phyloP scores from a whole-genome alignment of 2,888 invertebrate species.

The Sclerodermus sp. region DNA sequence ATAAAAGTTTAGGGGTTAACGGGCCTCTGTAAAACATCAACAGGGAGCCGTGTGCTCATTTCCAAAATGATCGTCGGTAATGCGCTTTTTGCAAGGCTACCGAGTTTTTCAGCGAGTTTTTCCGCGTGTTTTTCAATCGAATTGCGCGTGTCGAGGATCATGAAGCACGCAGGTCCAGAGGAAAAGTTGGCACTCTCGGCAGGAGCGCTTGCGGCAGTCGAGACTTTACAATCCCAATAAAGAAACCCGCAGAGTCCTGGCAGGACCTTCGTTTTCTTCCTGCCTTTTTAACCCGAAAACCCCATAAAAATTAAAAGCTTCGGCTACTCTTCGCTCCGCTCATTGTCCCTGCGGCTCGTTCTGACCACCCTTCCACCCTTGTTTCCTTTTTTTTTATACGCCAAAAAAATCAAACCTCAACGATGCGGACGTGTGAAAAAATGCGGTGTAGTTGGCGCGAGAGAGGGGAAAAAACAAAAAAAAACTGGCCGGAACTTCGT shows the following conservation, averaged over 20 bases:
- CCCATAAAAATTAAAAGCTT: slow-evolving; percentile 48
- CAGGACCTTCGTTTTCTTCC: slow-evolving; percentile 7
- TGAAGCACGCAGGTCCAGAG: not conserved
- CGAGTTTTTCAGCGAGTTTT: slow-evolving; percentile 9
- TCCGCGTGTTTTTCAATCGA: slow-evolving; percentile 11
- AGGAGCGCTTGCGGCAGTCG: not conserved
- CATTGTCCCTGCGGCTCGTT: slow-evolving; percentile 18
- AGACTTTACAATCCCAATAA: slow-evolving; percentile 22
- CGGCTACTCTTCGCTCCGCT: slow-evolving; percentile 31
- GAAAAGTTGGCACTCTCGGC: slow-evolving; percentile 1
- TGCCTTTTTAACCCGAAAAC: slow-evolving; percentile 38
- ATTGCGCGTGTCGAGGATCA: slow-evolving; percentile 17
- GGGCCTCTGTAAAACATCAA: no score
- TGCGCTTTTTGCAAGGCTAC: slow-evolving; percentile 5
- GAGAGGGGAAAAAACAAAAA: slow-evolving; percentile 14
- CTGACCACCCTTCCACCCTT: slow-evolving; percentile 6
- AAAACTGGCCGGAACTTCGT: not conserved
- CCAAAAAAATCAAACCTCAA: slow-evolving; percentile 39
- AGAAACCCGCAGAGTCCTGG: slow-evolving; percentile 9
- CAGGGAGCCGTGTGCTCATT: no score
- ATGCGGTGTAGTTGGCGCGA: slow-evolving; percentile 2
- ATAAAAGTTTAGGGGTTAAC: no score
- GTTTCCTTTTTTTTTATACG: not conserved
- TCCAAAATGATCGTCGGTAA: slow-evolving; percentile 6
- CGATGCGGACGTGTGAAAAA: slow-evolving; percentile 4